Conservation (phyloP, 2,888 invertebrate genomes). For the Scaptomyza cyrtandrae region DNA sequence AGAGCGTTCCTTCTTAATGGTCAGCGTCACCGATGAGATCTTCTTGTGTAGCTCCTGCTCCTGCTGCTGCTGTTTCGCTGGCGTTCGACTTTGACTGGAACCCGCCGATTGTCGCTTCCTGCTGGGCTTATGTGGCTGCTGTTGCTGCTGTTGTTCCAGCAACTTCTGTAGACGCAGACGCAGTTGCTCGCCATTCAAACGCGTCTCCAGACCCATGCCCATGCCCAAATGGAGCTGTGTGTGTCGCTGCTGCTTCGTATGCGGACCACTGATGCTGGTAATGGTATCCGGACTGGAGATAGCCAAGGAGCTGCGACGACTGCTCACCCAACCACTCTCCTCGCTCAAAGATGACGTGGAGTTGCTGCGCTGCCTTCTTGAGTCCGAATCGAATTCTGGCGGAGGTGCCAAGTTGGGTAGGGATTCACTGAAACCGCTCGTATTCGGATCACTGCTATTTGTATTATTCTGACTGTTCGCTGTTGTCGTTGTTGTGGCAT, state of each 20-base stretch:
- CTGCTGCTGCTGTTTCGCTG: conserved; percentile 47
- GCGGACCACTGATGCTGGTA: conserved; percentile 65
- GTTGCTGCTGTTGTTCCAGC: conserved; percentile 81
- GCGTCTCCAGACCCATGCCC: conserved; percentile 81
- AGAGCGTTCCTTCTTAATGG: conserved; percentile 77
- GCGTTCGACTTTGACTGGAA: conserved; percentile 62
- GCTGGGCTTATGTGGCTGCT: conserved; percentile 75
- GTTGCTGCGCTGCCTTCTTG: conserved; percentile 83
- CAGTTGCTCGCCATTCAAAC: conserved; percentile 88
- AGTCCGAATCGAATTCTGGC: conserved; percentile 86
- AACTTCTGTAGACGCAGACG: conserved; percentile 88
- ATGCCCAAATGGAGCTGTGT: conserved; percentile 72
- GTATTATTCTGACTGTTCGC: conserved; percentile 71
- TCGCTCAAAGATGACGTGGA: conserved; percentile 91
- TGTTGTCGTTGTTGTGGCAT: conserved; percentile 83
- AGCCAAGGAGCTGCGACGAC: conserved; percentile 88
- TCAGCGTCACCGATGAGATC: conserved; percentile 80
- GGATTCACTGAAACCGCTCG: conserved; percentile 88
- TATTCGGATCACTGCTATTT: conserved; percentile 81
- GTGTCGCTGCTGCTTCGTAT: conserved; percentile 59
- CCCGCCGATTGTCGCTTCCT: conserved; percentile 64
- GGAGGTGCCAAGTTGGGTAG: conserved; percentile 89
- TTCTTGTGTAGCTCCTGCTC: conserved; percentile 80
- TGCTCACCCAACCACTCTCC: conserved; percentile 95
- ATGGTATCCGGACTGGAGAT: conserved; percentile 87